Evolutionary conservation across 1,140 invertebrate genomes (phyloP).

Genomic region (Tachypleus tridentatus): DNA sequence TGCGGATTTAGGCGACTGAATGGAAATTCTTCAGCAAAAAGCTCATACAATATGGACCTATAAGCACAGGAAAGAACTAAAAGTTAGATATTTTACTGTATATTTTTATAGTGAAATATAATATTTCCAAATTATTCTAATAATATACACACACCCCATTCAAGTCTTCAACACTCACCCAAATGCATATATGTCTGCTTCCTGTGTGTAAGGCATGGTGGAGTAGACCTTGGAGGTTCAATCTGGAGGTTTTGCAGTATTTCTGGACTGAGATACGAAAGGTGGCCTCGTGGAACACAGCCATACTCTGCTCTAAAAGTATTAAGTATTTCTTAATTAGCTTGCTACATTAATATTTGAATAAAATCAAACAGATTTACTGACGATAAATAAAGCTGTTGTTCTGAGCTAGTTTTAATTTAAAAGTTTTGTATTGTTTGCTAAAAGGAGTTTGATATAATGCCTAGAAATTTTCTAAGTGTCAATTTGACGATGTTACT

Average conservation of each 20-base stretch:
- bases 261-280: constrained; percentile 37
- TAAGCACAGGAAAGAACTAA: constrained; percentile 9
- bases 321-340: background rate
- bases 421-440: constrained; percentile 1
- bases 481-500: no score
- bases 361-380: no score
- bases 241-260: constrained; percentile 30
- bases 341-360: background rate
- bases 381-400: constrained; percentile 1
- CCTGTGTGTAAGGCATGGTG: constrained; percentile 22
- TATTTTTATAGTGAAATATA: background rate
- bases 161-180: constrained; percentile 28
- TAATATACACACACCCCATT: background rate
- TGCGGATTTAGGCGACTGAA: constrained; percentile 28
- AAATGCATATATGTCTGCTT: constrained; percentile 36
- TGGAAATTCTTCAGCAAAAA: constrained; percentile 31
- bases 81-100: background rate
- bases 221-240: constrained; percentile 26
- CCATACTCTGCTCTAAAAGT: constrained; percentile 28
- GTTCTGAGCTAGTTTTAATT: background rate
- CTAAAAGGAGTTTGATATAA: no score
- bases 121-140: background rate
- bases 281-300: constrained; percentile 31
- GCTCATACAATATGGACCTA: constrained; percentile 36
- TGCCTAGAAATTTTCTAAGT: no score